phyloP scores from a whole-genome alignment of 2,113 vertebrate species.

The Notechis scutatus region DNA sequence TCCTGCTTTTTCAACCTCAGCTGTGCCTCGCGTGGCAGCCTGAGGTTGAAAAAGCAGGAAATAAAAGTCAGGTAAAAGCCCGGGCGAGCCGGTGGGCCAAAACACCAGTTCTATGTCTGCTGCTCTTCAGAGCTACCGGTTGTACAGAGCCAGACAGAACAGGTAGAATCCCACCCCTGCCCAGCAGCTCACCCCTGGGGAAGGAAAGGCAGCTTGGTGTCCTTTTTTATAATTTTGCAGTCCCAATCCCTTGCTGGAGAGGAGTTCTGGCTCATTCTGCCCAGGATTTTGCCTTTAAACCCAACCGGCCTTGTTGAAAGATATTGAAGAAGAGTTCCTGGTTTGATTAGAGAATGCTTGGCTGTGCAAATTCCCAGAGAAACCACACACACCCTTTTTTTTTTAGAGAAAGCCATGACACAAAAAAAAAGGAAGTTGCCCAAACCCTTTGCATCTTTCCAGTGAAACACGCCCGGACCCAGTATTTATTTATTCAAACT shows the following conservation, averaged over 20 bases:
- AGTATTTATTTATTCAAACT: neutral
- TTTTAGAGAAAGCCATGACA: neutral
- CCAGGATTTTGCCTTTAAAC: neutral
- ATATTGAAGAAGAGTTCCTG: neutral
- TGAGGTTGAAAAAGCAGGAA: too few relatives aligned
- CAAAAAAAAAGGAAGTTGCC: neutral
- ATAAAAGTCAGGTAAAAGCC: too few relatives aligned
- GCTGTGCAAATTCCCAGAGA: neutral
- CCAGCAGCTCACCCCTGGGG: too few relatives aligned
- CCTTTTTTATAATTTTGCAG: neutral
- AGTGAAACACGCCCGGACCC: neutral
- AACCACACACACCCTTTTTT: too few relatives aligned
- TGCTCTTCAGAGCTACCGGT: too few relatives aligned
- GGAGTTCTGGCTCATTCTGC: neutral
- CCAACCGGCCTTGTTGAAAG: neutral
- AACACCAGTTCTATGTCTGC: too few relatives aligned
- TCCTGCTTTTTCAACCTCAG: too few relatives aligned
- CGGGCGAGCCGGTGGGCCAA: too few relatives aligned
- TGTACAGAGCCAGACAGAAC: too few relatives aligned
- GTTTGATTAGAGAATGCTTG: neutral
- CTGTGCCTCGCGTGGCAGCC: too few relatives aligned
- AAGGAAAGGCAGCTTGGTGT: too few relatives aligned
- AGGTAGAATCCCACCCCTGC: too few relatives aligned
- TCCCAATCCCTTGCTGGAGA: neutral
- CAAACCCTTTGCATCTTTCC: neutral